Evolutionary conservation across 2,113 vertebrate species (phyloP).

Genomic region (Nansenia antarctica): DNA sequence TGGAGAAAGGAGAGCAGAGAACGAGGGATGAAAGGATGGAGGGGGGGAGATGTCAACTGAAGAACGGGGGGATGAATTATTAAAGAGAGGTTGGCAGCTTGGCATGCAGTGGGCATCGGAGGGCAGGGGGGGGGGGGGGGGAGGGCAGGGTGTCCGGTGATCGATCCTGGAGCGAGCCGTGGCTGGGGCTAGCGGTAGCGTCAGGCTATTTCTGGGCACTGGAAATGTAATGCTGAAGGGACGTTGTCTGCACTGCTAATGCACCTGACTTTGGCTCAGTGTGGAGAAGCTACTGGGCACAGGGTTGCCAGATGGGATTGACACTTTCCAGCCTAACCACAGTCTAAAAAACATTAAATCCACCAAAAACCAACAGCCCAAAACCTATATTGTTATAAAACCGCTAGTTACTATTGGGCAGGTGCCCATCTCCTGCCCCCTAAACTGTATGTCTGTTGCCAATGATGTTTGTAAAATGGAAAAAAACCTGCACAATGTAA

Average conservation of each 20-base stretch:
- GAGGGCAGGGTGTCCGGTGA: slow-evolving; percentile 45
- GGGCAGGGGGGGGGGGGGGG: slow-evolving; percentile 7
- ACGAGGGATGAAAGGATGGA: slow-evolving; percentile 12
- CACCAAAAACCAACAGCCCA: background rate
- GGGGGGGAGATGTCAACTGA: slow-evolving; percentile 24
- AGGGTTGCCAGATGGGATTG: background rate
- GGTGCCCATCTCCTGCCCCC: too few relatives aligned
- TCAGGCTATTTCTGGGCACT: slow-evolving; percentile 40
- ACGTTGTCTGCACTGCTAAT: slow-evolving; percentile 26
- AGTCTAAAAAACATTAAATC: too few relatives aligned
- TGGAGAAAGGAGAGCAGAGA: background rate
- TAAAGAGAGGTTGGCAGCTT: slow-evolving; percentile 23
- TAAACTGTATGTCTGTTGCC: too few relatives aligned
- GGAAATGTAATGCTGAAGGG: slow-evolving; percentile 27
- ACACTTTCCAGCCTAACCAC: too few relatives aligned
- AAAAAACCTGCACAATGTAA: too few relatives aligned
- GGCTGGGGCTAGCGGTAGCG: slow-evolving; percentile 1
- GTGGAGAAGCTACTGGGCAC: background rate
- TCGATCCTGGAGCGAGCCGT: slow-evolving; percentile 44
- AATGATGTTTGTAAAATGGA: too few relatives aligned
- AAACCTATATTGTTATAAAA: too few relatives aligned
- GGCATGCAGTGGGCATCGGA: background rate
- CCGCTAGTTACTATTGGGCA: too few relatives aligned
- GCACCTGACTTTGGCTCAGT: slow-evolving; percentile 21
- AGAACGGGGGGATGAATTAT: slow-evolving; percentile 54